Evolutionary conservation across 2,888 invertebrate species (phyloP).

Genomic region (Plagodis pulveraria): DNA sequence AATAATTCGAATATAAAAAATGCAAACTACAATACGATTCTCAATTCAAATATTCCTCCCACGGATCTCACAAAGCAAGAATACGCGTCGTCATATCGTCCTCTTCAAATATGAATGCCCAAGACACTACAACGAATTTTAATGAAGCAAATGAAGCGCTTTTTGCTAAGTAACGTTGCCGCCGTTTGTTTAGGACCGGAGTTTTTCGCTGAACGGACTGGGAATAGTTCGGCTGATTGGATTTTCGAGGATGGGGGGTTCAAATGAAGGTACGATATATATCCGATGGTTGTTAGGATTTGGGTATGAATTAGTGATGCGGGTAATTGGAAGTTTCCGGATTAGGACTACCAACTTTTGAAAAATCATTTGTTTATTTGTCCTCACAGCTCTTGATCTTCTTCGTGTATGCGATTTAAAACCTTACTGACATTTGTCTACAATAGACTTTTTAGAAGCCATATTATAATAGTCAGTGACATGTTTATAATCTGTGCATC

Average conservation of each 20-base stretch:
- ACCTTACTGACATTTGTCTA: too few relatives aligned
- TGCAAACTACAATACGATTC: too few relatives aligned
- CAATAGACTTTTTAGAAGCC: too few relatives aligned
- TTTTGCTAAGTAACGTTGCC: constrained; percentile 52
- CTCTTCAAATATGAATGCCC: constrained; percentile 45
- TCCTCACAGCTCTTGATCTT: too few relatives aligned
- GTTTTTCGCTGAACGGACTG: constrained; percentile 50
- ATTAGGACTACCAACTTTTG: too few relatives aligned
- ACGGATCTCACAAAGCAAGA: constrained; percentile 14
- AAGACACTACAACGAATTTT: constrained; percentile 49
- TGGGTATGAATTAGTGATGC: too few relatives aligned
- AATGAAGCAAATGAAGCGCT: constrained; percentile 42
- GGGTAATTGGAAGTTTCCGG: too few relatives aligned
- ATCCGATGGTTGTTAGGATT: too few relatives aligned
- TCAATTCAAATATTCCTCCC: neutral
- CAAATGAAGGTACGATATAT: constrained; percentile 28
- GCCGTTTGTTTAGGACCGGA: constrained; percentile 57
- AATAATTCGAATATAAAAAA: neutral
- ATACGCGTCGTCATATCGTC: constrained; percentile 35
- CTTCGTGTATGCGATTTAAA: too few relatives aligned
- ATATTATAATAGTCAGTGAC: too few relatives aligned
- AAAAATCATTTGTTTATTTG: too few relatives aligned
- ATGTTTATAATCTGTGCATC: too few relatives aligned
- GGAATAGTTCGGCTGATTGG: constrained; percentile 49
- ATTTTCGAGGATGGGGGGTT: constrained; percentile 33